These are phyloP conservation scores for Agrotis exclamationis DNA, from an alignment of 2,888 invertebrate genomes.

Conservation along the genomic window DNA sequence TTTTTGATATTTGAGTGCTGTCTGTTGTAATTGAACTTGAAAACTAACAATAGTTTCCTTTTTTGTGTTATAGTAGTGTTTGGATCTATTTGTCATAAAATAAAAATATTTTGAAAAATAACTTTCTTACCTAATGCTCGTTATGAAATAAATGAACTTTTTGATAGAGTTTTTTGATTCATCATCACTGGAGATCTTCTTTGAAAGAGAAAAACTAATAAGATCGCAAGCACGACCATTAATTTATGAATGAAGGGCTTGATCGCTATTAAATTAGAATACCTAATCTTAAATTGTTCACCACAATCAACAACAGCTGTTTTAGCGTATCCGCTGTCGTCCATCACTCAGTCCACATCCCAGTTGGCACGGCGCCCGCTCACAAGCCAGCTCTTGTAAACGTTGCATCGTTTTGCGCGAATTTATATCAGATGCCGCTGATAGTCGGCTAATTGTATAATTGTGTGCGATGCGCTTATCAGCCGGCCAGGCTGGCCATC, in stretches of 20 bases:
- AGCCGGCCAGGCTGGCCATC: slow-evolving; percentile 9
- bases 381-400: slow-evolving; percentile 71
- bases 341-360: slow-evolving; percentile 43
- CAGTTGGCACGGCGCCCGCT: slow-evolving; percentile 67
- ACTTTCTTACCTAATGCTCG: no score
- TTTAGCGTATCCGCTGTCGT: slow-evolving; percentile 25
- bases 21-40: no score
- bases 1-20: no score
- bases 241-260: no score
- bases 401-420: slow-evolving; percentile 74
- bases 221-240: no score
- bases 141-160: no score
- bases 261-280: not conserved
- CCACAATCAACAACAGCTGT: no score
- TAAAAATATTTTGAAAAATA: no score
- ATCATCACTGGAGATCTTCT: not conserved
- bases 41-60: no score
- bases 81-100: no score
- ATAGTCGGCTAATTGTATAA: slow-evolving; percentile 75
- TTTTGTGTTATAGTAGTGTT: no score
- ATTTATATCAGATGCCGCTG: slow-evolving; percentile 75
- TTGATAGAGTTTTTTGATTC: not conserved
- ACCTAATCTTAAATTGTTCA: not conserved
- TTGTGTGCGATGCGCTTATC: slow-evolving; percentile 58
- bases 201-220: not conserved